Conservation (phyloP, 2,888 invertebrate genomes). For the Drosophila cognata region DNA sequence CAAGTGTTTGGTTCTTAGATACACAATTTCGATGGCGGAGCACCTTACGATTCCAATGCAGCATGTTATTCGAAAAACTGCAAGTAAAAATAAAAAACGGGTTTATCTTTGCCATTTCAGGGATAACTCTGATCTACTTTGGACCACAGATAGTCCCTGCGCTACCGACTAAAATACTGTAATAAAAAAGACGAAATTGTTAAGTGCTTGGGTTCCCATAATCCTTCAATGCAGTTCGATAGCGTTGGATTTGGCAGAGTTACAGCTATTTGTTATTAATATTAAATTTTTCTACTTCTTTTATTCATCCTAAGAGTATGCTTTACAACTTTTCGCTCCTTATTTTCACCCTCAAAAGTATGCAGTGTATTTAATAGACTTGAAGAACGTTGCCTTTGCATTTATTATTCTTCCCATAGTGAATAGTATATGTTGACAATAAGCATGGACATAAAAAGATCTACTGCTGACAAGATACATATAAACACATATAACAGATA, state of each 20-base stretch:
- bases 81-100: too few species aligned
- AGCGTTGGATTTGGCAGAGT: not conserved
- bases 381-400: not conserved
- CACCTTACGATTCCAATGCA: not conserved
- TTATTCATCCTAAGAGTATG: not conserved
- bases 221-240: not conserved
- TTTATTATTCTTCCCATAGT: not conserved
- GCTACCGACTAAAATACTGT: too few species aligned
- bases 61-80: not conserved
- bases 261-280: not conserved
- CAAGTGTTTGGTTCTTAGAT: not conserved
- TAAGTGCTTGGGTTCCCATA: not conserved
- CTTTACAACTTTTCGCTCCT: not conserved
- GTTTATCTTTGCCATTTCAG: too few species aligned
- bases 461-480: not conserved
- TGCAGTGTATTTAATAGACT: not conserved
- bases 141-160: too few species aligned
- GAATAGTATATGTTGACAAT: not conserved
- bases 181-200: too few species aligned
- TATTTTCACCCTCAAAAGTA: not conserved
- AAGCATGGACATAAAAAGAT: not conserved
- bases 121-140: too few species aligned
- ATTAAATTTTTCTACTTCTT: rapidly evolving
- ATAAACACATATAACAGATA: not conserved
- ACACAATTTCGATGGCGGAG: not conserved